A percentile compares a stretch with the other conserved stretches of the same genome.
Evolutionary conservation across 1,140 invertebrate genomes (phyloP).

Genomic region (Diorhabda elongata): DNA sequence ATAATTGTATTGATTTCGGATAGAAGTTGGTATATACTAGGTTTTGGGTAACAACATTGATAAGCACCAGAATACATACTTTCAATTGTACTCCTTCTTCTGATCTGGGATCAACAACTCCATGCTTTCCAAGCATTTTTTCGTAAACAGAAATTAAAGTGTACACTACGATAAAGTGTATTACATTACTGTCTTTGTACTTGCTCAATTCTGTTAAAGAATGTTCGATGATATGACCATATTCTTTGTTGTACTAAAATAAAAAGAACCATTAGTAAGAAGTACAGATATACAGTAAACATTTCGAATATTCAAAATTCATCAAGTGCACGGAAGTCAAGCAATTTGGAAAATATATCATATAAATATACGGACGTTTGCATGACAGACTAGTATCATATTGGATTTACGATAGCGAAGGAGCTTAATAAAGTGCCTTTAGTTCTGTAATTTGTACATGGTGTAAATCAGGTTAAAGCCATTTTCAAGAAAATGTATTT

Average conservation of each 20-base stretch:
- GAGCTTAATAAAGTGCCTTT: no score
- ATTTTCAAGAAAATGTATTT: no score
- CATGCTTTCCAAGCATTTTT: conserved; percentile 10
- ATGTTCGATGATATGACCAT: conserved; percentile 10
- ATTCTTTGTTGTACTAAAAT: conserved; percentile 20
- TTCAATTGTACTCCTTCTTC: conserved; percentile 10
- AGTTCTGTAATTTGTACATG: no score
- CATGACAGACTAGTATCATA: no score
- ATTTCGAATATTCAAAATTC: background rate
- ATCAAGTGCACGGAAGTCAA: no score
- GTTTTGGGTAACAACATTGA: background rate
- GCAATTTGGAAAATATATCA: no score
- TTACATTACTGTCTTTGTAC: background rate
- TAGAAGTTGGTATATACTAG: background rate
- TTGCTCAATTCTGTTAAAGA: conserved; percentile 4
- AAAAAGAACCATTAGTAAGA: background rate
- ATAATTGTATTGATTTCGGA: background rate
- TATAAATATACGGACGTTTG: no score
- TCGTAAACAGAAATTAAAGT: conserved; percentile 19
- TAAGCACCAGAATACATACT: background rate
- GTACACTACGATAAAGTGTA: conserved; percentile 13
- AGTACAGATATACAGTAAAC: background rate
- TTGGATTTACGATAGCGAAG: no score
- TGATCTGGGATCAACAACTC: conserved; percentile 6
- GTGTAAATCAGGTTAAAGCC: no score